Percentiles rank a stretch among this genome's conserved stretches.
Conservation (phyloP, 2,797 vertebrate species). For the Artibeus lituratus region DNA sequence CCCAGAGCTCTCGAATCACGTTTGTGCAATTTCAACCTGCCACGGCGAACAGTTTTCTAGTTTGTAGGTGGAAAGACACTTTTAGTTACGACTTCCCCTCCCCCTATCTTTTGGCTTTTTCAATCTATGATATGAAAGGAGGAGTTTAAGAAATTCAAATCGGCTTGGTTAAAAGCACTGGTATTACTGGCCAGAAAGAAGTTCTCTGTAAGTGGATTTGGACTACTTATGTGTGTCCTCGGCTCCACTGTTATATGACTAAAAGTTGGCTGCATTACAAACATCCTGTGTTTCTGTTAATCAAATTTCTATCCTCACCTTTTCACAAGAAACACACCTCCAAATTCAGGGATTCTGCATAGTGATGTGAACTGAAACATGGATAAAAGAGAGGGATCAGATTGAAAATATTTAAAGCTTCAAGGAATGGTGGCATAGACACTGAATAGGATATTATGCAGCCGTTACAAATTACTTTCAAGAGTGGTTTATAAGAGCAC, state of each 20-base stretch:
- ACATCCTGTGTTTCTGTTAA: neutral
- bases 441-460: neutral
- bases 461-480: neutral
- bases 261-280: neutral
- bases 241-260: neutral
- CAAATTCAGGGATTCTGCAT: slow-evolving; percentile 10
- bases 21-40: neutral
- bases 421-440: neutral
- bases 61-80: neutral
- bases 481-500: neutral
- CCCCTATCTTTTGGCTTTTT: neutral
- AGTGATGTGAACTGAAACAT: neutral
- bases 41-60: neutral
- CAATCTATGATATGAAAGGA: neutral
- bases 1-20: neutral
- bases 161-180: neutral
- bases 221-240: neutral
- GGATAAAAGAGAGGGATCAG: neutral
- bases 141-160: slow-evolving; percentile 25
- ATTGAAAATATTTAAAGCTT: neutral
- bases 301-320: neutral
- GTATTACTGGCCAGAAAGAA: neutral
- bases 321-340: neutral
- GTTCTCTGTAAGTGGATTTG: neutral
- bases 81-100: neutral